Percentiles rank a stretch among this genome's conserved stretches.
phyloP scores from a whole-genome alignment of 37 sponge, comb jelly and placozoan genomes.

The Amphimedon queenslandica region DNA sequence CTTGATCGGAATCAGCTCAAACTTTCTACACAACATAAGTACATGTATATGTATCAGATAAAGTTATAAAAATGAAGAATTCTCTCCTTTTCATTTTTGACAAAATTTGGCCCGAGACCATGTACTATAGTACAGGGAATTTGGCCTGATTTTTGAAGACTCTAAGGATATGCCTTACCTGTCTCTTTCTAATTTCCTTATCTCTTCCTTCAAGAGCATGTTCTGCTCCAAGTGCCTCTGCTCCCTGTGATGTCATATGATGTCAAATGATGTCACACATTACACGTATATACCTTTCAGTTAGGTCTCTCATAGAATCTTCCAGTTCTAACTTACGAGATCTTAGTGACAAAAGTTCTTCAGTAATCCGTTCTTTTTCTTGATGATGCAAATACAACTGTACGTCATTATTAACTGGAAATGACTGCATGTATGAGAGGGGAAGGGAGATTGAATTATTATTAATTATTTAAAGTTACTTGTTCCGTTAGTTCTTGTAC shows the following conservation, averaged over 20 bases:
- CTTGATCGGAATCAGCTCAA: too few relatives aligned
- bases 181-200: conserved; percentile 78
- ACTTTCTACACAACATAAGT: too few relatives aligned
- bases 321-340: conserved; percentile 45
- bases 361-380: conserved; percentile 38
- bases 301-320: conserved; percentile 41
- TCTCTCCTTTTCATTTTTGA: too few relatives aligned
- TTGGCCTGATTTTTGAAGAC: too few relatives aligned
- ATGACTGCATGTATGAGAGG: conserved; percentile 6
- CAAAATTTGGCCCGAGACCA: too few relatives aligned
- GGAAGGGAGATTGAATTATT: neutral
- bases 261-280: neutral
- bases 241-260: conserved; percentile 54
- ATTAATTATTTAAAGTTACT: neutral
- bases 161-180: too few relatives aligned
- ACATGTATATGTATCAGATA: too few relatives aligned
- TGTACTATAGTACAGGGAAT: too few relatives aligned
- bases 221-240: conserved; percentile 52
- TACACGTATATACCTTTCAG: conserved; percentile 32
- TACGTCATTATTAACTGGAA: conserved; percentile 1
- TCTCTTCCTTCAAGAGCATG: conserved; percentile 59
- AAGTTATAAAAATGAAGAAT: too few relatives aligned
- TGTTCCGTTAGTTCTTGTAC: conserved; percentile 38
- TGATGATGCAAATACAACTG: conserved; percentile 40
- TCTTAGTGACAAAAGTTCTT: conserved; percentile 21